A percentile compares a stretch with the other conserved stretches of the same genome.
Conservation (phyloP, 2,797 vertebrate species). For the Echiichthys vipera region DNA sequence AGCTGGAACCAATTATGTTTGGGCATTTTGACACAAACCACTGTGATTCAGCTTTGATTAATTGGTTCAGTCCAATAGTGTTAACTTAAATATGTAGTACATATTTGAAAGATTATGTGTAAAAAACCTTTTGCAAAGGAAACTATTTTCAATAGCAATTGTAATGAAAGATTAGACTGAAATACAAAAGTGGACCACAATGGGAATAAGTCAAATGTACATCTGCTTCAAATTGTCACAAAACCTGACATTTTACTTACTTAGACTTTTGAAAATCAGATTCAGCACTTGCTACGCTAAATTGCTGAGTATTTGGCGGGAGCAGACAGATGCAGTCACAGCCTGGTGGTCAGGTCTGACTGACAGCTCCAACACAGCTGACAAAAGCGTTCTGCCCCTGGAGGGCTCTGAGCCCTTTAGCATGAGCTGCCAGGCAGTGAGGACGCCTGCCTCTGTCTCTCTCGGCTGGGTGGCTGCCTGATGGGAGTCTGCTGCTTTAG, state of each 20-base stretch:
- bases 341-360: constrained; percentile 59
- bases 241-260: neutral
- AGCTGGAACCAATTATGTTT: neutral
- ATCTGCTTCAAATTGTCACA: neutral
- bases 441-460: constrained; percentile 59
- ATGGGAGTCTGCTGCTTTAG: constrained; percentile 67
- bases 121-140: neutral
- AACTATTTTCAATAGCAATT: neutral
- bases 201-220: neutral
- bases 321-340: constrained; percentile 66
- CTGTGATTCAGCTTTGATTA: neutral
- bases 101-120: neutral
- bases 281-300: constrained; percentile 14
- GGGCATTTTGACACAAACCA: neutral
- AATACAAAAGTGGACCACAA: neutral
- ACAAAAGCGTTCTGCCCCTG: constrained; percentile 60
- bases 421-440: constrained; percentile 70
- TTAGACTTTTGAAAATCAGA: constrained; percentile 4
- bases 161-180: neutral
- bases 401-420: constrained; percentile 66
- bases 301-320: constrained; percentile 27
- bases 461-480: constrained; percentile 66
- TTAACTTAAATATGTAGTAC: neutral
- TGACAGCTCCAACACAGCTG: constrained; percentile 70
- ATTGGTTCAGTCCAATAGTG: neutral